Evolutionary conservation across 1,140 invertebrate genomes (phyloP).

Genomic region (Hyles vespertilio): DNA sequence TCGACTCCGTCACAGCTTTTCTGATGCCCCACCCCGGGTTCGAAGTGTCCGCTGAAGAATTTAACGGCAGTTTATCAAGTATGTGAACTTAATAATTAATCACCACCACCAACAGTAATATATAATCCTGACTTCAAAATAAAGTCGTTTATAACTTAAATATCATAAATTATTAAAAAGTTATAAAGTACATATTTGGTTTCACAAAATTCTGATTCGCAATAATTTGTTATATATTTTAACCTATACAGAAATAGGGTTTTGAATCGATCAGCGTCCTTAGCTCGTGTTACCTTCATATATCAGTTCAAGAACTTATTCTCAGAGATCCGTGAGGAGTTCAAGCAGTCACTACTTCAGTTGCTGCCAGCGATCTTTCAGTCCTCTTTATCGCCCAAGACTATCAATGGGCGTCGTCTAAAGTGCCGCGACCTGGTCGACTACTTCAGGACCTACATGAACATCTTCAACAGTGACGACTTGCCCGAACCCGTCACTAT

Average conservation of each 20-base stretch:
- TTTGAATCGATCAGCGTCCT: too few relatives aligned
- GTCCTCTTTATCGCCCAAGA: slow-evolving; percentile 11
- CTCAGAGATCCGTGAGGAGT: slow-evolving; percentile 22
- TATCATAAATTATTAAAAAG: too few relatives aligned
- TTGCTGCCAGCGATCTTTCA: slow-evolving; percentile 19
- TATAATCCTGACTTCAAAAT: too few relatives aligned
- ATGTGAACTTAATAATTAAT: neutral
- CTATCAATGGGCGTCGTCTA: slow-evolving; percentile 12
- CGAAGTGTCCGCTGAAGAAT: slow-evolving; percentile 15
- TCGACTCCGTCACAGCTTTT: slow-evolving; percentile 24
- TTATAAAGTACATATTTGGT: too few relatives aligned
- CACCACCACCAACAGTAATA: too few relatives aligned
- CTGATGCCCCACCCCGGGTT: slow-evolving; percentile 34
- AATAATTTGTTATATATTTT: too few relatives aligned
- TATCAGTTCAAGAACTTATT: neutral
- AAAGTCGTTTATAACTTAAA: too few relatives aligned
- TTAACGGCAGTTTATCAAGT: slow-evolving; percentile 26
- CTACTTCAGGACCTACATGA: slow-evolving; percentile 18
- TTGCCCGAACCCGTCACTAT: slow-evolving; percentile 17
- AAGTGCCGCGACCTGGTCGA: slow-evolving; percentile 11
- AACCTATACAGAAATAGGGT: too few relatives aligned
- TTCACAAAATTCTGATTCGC: too few relatives aligned
- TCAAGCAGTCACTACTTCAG: slow-evolving; percentile 16
- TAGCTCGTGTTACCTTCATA: too few relatives aligned
- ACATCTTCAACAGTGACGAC: slow-evolving; percentile 19